Evolutionary conservation across 2,113 vertebrate species (phyloP), one percentile per base, ranked within the genome.

Genomic region (Pluvialis apricaria): DNA sequence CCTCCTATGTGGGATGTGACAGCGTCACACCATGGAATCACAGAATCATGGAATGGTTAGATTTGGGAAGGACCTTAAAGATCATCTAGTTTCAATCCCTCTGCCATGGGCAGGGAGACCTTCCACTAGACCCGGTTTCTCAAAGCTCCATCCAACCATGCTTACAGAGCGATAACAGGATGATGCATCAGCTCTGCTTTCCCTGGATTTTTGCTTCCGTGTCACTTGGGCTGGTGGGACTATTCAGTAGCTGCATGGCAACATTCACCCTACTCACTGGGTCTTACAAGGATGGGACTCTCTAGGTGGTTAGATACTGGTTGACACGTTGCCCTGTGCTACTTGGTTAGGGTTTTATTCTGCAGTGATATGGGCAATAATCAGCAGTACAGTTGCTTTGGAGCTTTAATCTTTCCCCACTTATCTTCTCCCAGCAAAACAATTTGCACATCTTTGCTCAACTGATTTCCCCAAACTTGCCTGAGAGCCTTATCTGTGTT

Each of bases 371-470:
- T 6, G 13, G 38, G 34, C 70, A 85, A 85, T 87, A 85, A 94
- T 81, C 77, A 88, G 65, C 4, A 6, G 29, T 28, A 64, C 36
- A 80, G 72, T 26, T 91, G 6, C 61, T 90, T 77, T 51, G 60
- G 54, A 81, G 51, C 70, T 86, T 86, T 75, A 81, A 75, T 91
- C 44, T 84, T 84, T 38, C 45, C 47, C 14, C 31, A 55, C n/a
- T 88, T 94, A 86, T 38, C 68, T 81, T 86, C 61, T 89, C 69
- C 19, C 21, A 88, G 77, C 29, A 95, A 97, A 93, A 95, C 36
- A 77, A 86, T 92, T 83, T 88, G 77, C 34, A 91, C 62, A 68
- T 87, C 89, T 92, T 91, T 90, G 7, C 87, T 86, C 58, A 90
- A 44, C 58, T 92, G 42, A 82, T 94, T 92, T 96, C 55, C 71